Base-by-base conservation (phyloP, 2,113 vertebrate species). In the Xenopus borealis region DNA sequence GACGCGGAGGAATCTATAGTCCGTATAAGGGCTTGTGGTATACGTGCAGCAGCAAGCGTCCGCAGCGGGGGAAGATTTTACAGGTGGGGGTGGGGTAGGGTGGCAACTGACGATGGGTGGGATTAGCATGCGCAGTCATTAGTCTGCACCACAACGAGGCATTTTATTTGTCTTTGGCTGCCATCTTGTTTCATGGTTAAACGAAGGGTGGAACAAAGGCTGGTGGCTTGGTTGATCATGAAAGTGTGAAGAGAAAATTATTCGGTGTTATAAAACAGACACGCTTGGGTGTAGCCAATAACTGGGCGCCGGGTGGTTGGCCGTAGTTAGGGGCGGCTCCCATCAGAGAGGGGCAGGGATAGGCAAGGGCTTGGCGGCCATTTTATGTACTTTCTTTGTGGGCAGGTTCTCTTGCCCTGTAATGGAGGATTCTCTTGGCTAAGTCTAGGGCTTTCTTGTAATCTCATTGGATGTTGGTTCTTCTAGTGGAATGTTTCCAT, bases 11-110 rank as follows among this genome's bases (percentile, higher is more conserved):
- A 10, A 69, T 17, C 12, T 3, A 2, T 7, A 10, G 13, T 27
- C 17, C 0, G 44, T 69, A 6, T 12, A 69, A n/a, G 2, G 73
- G 16, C 23, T 50, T 47, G n/a, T 27, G 64, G 65, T 13, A 17
- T 75, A 75, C 72, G 72, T 75, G 72, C 72, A 75, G 72, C 20
- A 68, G 53, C 17, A 19, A 68, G 72, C 72, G 66, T 75, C 72
- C 65, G 72, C 72, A 67, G 55, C 72, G 20, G 65, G 52, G 19
- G 33, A n/a, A 66, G 33, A 9, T 40, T 52, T 57, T 52, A 18
- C 6, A 12, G 59, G 18, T 50, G n/a, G 75, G 75, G 75, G 64
- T 47, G 47, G 67, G 68, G 75, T 45, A 20, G 71, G 75, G 65
- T 65, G 75, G 75, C 67, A 77, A 67, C 74, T 63, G 67, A 19